Percentiles rank a stretch among this genome's conserved stretches.
phyloP scores from a whole-genome alignment of 2,113 vertebrate species.

The Prionailurus bengalensis region DNA sequence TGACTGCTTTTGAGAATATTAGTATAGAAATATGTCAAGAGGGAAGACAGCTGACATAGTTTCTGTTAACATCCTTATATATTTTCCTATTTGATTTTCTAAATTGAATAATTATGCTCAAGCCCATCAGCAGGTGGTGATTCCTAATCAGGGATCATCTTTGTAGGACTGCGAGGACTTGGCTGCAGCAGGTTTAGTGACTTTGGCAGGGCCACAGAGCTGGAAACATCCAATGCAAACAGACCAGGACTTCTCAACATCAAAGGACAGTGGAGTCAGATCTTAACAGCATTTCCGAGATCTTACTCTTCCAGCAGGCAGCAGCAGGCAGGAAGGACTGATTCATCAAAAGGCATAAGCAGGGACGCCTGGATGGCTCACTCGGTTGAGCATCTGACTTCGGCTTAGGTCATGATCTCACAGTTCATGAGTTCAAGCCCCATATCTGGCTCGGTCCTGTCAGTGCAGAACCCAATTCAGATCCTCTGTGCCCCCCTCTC shows the following conservation, averaged over 20 bases:
- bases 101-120: not conserved
- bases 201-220: not conserved
- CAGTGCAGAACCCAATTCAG: no score
- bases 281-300: not conserved
- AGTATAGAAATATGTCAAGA: not conserved
- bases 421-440: no score
- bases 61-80: not conserved
- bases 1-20: not conserved
- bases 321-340: not conserved
- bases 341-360: not conserved
- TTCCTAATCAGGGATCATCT: not conserved
- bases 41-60: not conserved
- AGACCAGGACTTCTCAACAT: not conserved
- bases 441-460: no score
- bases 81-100: constrained; percentile 34
- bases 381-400: no score
- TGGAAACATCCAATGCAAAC: not conserved
- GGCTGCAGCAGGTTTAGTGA: not conserved
- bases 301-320: not conserved
- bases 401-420: no score
- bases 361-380: no score
- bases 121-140: not conserved
- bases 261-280: not conserved
- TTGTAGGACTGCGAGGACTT: not conserved
- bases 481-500: no score